Base-by-base conservation (phyloP, 2,113 vertebrate genomes). In the Barbus barbus region DNA sequence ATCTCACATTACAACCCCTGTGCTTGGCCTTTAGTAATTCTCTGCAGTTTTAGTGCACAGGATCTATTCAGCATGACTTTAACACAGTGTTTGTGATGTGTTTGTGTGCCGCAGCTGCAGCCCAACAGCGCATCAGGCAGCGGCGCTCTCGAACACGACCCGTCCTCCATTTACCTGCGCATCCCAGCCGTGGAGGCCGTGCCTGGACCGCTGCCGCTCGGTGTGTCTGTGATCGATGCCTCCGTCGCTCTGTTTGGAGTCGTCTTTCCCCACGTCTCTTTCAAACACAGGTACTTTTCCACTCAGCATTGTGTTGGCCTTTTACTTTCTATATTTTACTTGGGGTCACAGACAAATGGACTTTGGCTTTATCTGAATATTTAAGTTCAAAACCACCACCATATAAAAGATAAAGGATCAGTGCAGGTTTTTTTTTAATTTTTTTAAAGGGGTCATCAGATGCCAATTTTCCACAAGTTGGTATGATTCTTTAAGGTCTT, bases 51-150 rank as follows among this genome's bases (percentile, higher is more conserved):
- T 5, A 16, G 14, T 48, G 14, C 9, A 20, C n/a, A 61, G 12
- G 5, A 14, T 28, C 13, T 2, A 5, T n/a, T n/a, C n/a, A 16
- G 24, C 60, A 28, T 61, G 58, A 24, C 11, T 61, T 61, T 0
- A 9, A 0, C 26, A n/a, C n/a, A n/a, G n/a, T n/a, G n/a, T n/a
- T n/a, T n/a, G n/a, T n/a, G n/a, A n/a, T n/a, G n/a, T 28, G 26
- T 65, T 31, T 72, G 20, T 72, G 9, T n/a, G 3, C 14, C 11
- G 5, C 89, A 99, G 98, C 94, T 99, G 75, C 98, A 99, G 92
- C 98, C 98, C 26, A 99, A 99, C 92, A 99, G 98, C 36, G 98
- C 98, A 0, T 99, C 98, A 36, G 98, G 98, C 85, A 99, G 98
- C 9, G 98, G 98, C 3, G 98, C 98, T 83, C 94, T 99, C 88